Conservation (phyloP, 2,797 vertebrate species). For the Ptychobarbus kaznakovi region DNA sequence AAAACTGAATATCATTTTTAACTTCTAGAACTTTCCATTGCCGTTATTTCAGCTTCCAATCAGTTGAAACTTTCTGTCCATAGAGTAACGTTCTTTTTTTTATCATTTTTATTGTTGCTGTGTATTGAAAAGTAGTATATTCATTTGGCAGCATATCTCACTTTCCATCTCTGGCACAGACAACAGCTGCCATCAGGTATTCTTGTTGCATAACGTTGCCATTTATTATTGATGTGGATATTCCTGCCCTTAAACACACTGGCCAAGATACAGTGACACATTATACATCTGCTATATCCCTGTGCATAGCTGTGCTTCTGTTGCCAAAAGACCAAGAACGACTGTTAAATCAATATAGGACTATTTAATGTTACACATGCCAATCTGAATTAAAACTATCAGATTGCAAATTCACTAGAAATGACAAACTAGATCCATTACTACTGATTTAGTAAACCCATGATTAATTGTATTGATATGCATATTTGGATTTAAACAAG, state of each 20-base stretch:
- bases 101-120: background rate
- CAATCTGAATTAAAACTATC: background rate
- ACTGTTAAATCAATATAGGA: background rate
- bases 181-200: conserved; percentile 54
- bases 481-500: conserved; percentile 6
- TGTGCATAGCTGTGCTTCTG: background rate
- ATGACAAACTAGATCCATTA: background rate
- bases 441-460: background rate
- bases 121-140: conserved; percentile 22
- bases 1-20: background rate
- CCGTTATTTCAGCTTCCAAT: background rate
- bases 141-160: conserved; percentile 58
- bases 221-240: conserved; percentile 67
- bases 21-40: background rate
- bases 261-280: conserved; percentile 52
- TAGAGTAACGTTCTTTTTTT: too few species aligned
- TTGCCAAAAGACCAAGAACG: background rate
- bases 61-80: background rate
- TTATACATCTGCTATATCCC: conserved; percentile 26
- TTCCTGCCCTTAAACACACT: conserved; percentile 61
- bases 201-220: conserved; percentile 55
- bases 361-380: background rate
- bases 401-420: background rate
- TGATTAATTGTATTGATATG: background rate
- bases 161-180: conserved; percentile 26